Evolutionary conservation across 2,797 vertebrate genomes (phyloP).

Genomic region (Dendrocincla tyrannina): DNA sequence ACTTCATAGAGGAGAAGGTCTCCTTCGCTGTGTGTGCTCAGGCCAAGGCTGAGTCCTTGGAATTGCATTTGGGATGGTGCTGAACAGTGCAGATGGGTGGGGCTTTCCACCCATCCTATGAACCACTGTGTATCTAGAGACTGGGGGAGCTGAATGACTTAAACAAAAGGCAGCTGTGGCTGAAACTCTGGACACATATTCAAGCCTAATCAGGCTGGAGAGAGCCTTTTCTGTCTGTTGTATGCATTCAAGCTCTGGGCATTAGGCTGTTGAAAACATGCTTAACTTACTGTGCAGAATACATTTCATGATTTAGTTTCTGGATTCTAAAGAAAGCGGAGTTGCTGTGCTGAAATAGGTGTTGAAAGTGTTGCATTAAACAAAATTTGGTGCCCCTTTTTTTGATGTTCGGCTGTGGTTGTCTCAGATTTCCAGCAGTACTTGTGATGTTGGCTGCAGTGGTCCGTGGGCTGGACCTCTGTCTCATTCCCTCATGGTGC

Average conservation of each 20-base stretch:
- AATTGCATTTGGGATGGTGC: background rate
- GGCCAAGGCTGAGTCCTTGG: background rate
- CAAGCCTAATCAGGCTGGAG: background rate
- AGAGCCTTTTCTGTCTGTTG: background rate
- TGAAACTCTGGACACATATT: background rate
- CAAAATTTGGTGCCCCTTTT: background rate
- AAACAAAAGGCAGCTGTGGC: background rate
- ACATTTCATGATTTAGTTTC: background rate
- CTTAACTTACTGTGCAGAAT: background rate
- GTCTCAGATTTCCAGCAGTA: background rate
- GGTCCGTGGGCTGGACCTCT: background rate
- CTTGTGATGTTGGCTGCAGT: background rate
- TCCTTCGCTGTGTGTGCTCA: background rate
- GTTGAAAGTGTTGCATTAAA: background rate
- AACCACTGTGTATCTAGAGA: background rate
- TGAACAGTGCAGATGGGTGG: background rate
- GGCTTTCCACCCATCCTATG: background rate
- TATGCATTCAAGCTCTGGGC: background rate
- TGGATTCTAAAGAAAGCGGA: background rate
- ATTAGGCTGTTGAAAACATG: background rate
- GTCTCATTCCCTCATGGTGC: background rate
- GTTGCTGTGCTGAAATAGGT: background rate
- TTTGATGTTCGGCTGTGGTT: fast-evolving
- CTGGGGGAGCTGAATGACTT: background rate
- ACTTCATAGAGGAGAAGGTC: background rate